A percentile compares a stretch with the other conserved stretches of the same genome.
Conservation (phyloP, 2,113 vertebrate genomes). For the Cynocephalus volans region DNA sequence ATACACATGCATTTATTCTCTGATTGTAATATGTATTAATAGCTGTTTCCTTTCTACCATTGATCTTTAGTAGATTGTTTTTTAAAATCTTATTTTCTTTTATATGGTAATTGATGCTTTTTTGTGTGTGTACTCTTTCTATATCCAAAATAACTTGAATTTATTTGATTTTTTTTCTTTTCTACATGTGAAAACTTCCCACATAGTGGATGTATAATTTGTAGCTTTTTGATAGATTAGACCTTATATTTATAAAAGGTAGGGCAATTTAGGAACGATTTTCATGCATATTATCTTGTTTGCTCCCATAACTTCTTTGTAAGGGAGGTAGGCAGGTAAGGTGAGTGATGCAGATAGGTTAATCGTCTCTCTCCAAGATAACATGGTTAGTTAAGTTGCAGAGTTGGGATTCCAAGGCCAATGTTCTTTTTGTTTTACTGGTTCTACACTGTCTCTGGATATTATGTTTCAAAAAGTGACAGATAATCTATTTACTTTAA, state of each 20-base stretch:
- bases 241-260: background rate
- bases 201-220: conserved; percentile 19
- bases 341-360: background rate
- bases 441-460: conserved; percentile 6
- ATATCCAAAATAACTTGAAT: background rate
- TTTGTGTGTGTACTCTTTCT: background rate
- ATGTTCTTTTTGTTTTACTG: conserved; percentile 15
- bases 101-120: conserved; percentile 5
- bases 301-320: background rate
- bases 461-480: conserved; percentile 51
- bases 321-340: background rate
- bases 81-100: conserved; percentile 21
- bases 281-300: background rate
- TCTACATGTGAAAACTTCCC: background rate
- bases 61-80: background rate
- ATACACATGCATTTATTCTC: background rate
- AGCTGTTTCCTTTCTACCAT: conserved; percentile 7
- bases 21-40: background rate
- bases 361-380: background rate
- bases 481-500: conserved; percentile 47
- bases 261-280: background rate
- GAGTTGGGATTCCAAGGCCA: background rate
- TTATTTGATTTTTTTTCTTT: conserved; percentile 25
- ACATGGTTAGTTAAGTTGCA: background rate
- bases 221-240: background rate